Evolutionary conservation across 2,797 vertebrate species (phyloP).

Genomic region (Diplodus sargus): DNA sequence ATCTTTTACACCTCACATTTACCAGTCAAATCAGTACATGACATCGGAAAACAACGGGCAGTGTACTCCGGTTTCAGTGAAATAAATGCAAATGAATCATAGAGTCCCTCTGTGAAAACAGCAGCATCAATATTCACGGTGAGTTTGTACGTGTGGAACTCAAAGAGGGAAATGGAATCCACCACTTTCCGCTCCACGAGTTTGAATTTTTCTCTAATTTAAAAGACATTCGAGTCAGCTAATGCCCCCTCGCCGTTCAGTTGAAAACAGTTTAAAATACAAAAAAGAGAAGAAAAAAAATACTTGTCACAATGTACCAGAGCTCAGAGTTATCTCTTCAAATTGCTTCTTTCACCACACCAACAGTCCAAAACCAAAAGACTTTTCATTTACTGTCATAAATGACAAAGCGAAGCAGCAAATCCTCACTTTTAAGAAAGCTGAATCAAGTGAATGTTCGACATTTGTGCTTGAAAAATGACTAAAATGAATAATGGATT

Average conservation of each 20-base stretch:
- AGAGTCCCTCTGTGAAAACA: background rate
- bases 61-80: slow-evolving; percentile 46
- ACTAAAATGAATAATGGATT: too few species aligned
- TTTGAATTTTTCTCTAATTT: background rate
- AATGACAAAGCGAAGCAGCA: too few species aligned
- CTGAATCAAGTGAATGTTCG: too few species aligned
- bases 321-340: too few species aligned
- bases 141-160: background rate
- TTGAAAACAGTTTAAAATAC: background rate
- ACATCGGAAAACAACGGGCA: slow-evolving; percentile 49
- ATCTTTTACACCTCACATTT: slow-evolving; percentile 74
- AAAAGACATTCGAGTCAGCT: background rate
- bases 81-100: slow-evolving; percentile 79
- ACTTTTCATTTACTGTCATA: too few species aligned
- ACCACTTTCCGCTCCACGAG: background rate
- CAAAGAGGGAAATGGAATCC: background rate
- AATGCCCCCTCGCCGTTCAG: background rate
- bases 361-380: too few species aligned
- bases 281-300: too few species aligned
- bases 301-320: too few species aligned
- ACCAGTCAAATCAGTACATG: slow-evolving; percentile 79
- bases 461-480: too few species aligned
- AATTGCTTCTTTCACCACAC: too few species aligned
- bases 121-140: background rate
- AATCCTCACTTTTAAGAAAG: too few species aligned